A percentile compares a stretch with the other conserved stretches of the same genome.
Conservation (phyloP, 2,113 vertebrate species). For the Peromyscus maniculatus region DNA sequence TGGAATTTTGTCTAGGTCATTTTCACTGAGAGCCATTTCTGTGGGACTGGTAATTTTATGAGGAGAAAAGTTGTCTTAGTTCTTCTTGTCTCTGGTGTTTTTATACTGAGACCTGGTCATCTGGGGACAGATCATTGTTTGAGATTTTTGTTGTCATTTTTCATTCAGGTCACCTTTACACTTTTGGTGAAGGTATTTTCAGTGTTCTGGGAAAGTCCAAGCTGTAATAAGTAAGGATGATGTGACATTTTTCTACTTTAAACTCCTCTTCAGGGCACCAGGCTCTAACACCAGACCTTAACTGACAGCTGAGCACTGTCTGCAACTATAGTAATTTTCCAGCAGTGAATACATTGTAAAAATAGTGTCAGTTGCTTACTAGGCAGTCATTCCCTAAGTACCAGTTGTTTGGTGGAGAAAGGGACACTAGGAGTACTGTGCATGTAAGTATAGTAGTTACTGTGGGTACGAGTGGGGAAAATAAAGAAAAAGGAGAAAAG, state of each 20-base stretch:
- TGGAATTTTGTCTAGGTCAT: neutral
- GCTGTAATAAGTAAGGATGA: no score
- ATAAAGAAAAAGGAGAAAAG: neutral
- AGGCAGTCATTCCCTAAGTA: neutral
- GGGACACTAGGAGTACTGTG: no score
- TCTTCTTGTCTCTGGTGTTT: neutral
- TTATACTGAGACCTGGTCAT: neutral
- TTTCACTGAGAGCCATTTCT: neutral
- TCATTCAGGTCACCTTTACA: neutral
- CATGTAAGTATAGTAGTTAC: neutral
- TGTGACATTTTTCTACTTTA: neutral
- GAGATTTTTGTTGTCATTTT: neutral
- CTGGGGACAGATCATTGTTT: neutral
- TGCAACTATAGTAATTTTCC: neutral
- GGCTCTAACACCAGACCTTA: neutral
- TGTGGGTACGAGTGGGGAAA: neutral
- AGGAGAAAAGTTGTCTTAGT: neutral
- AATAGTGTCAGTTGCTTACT: neutral
- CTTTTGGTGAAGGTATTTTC: neutral
- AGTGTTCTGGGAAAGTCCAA: neutral
- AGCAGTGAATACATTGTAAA: neutral
- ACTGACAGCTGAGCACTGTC: neutral
- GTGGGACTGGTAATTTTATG: neutral
- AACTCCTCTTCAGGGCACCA: neutral
- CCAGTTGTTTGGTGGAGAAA: neutral